Evolutionary conservation across 2,113 vertebrate genomes (phyloP).

Genomic region (Dasyornis broadbenti): DNA sequence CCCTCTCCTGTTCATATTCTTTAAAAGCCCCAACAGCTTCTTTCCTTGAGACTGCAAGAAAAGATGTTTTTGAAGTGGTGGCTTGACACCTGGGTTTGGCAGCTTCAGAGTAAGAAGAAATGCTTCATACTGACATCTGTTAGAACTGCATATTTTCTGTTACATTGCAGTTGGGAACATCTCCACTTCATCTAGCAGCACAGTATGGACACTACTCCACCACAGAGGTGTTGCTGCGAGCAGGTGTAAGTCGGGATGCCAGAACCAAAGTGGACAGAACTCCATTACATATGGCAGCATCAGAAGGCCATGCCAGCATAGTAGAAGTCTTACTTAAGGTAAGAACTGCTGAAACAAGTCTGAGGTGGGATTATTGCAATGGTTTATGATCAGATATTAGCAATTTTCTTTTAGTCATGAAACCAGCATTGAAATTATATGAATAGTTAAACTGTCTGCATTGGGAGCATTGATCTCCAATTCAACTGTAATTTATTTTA

Average conservation of each 20-base stretch:
- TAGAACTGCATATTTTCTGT: neutral
- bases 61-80: neutral
- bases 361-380: neutral
- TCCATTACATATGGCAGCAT: constrained; percentile 85
- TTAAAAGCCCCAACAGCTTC: neutral
- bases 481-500: neutral
- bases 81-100: neutral
- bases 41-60: neutral
- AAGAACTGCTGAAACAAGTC: neutral
- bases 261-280: constrained; percentile 89
- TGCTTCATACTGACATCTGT: neutral
- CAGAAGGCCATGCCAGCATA: constrained; percentile 85
- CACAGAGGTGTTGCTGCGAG: constrained; percentile 84
- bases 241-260: constrained; percentile 86
- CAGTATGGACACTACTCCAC: constrained; percentile 87
- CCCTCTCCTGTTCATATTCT: neutral
- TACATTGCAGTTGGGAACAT: constrained; percentile 78
- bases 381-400: neutral
- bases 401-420: neutral
- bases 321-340: constrained; percentile 89
- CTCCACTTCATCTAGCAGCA: constrained; percentile 85
- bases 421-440: neutral
- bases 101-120: neutral
- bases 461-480: neutral
- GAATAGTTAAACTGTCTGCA: neutral